Evolutionary conservation across 2,113 vertebrate species (phyloP), one percentile per base, ranked within the genome.

Genomic region (Dasypus novemcinctus): DNA sequence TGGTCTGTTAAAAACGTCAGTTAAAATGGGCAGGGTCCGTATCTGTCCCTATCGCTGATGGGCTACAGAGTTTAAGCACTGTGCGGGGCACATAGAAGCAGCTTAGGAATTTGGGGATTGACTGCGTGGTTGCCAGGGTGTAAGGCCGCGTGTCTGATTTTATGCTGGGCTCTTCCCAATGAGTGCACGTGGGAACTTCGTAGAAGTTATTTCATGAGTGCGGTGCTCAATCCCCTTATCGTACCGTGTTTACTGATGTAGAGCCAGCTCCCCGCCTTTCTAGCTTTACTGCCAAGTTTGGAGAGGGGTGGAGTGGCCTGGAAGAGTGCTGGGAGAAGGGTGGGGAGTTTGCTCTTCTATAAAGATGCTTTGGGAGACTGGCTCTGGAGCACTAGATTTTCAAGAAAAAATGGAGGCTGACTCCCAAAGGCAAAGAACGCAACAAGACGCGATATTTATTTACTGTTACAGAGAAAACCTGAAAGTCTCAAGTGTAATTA

Each of bases 261-360:
- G 43, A 75, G 90, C 96, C 96, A 96, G 92, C 86, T 92, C 66
- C 52, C 96, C 46, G 91, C 95, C 95, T 94, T 85, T 86, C 27
- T 61, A 52, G 46, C 43, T 64, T 89, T 36, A 29, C 82, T 95
- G 96, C 97, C 97, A 94, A 92, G 64, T 76, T 64, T 92, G 46
- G 29, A 96, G 91, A 88, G 78, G 93, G 95, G 84, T 94, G 97
- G 96, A 82, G 93, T 95, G 95, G 72, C 94, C 96, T 96, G 93
- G 80, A 95, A 93, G 95, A 79, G 21, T 33, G 23, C 25, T 90
- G 86, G 83, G 79, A 93, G 90, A 71, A 95, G 93, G 95, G 94
- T 83, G 85, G 43, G 69, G 74, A 64, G 82, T 90, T 89, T 82
- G 83, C 91, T 90, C 95, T 96, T 94, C 82, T 96, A 91, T 76